A percentile compares a stretch with the other conserved stretches of the same genome.
These are phyloP conservation scores for Equus quagga DNA, from an alignment of 2,113 vertebrate species.

Conservation along the genomic window DNA sequence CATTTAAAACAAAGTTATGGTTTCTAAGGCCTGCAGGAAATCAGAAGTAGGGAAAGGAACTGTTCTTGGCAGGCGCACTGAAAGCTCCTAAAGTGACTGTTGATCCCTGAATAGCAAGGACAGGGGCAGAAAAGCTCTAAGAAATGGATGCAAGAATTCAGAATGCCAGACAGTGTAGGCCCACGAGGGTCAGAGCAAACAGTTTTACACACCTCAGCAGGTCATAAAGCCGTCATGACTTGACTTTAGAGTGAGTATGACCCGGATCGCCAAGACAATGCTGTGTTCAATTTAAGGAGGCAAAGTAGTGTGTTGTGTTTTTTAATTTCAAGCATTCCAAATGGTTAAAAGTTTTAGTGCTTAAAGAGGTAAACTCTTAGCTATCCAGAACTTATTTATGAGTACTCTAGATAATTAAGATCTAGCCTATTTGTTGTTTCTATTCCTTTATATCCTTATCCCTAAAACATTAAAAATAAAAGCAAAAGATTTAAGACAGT, in stretches of 20 bases:
- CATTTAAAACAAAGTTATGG: background rate
- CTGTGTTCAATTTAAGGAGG: background rate
- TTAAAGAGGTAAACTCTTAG: background rate
- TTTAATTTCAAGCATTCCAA: background rate
- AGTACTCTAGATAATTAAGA: background rate
- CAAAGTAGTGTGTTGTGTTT: background rate
- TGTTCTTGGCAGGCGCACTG: background rate
- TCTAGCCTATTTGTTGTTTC: background rate
- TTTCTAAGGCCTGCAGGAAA: background rate
- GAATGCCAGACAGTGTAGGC: background rate
- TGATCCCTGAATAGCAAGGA: slow-evolving; percentile 19
- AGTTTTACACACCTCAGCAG: background rate
- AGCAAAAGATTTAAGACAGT: background rate
- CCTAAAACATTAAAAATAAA: background rate
- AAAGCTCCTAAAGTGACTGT: slow-evolving; percentile 26
- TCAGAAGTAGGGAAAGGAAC: background rate
- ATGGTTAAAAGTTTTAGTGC: background rate
- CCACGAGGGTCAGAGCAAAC: background rate
- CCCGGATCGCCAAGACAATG: background rate
- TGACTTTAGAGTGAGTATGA: background rate
- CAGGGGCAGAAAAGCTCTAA: background rate
- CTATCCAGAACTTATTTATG: background rate
- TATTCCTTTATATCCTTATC: background rate
- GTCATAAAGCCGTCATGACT: background rate
- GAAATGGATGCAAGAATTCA: background rate